Evolutionary conservation across 2,888 invertebrate species (phyloP).

Genomic region (Leucozona laternaria): DNA sequence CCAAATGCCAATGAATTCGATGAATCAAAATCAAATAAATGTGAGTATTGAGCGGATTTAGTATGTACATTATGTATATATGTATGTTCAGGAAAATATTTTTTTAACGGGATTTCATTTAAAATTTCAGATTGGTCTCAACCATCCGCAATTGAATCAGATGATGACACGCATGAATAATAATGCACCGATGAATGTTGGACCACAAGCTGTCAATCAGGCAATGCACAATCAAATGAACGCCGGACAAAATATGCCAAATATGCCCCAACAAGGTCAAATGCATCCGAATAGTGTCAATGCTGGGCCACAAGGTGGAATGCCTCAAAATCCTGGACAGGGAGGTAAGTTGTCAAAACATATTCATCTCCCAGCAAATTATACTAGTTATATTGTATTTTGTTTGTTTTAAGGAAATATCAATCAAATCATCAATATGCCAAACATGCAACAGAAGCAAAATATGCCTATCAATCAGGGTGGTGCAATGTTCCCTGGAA

Average conservation of each 20-base stretch:
- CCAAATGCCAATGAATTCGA: constrained; percentile 81
- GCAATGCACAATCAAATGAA: constrained; percentile 80
- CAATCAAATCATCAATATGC: constrained; percentile 82
- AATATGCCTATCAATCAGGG: constrained; percentile 83
- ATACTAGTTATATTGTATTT: no score
- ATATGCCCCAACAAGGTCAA: constrained; percentile 84
- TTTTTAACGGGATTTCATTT: neutral
- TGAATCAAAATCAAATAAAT: constrained; percentile 80
- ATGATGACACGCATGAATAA: constrained; percentile 85
- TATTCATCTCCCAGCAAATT: no score
- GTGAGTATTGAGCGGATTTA: constrained; percentile 68
- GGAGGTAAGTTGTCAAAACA: constrained; percentile 76
- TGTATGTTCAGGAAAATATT: neutral
- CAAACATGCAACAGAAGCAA: constrained; percentile 81
- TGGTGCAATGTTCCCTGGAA: constrained; percentile 84
- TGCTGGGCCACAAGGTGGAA: constrained; percentile 78
- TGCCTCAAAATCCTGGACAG: constrained; percentile 80
- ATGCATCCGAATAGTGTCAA: constrained; percentile 80
- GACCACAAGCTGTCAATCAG: constrained; percentile 79
- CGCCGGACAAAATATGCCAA: constrained; percentile 83
- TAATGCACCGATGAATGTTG: constrained; percentile 82
- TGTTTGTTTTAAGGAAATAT: constrained; percentile 77
- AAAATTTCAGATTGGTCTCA: constrained; percentile 81
- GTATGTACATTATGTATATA: no score
- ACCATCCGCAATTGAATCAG: constrained; percentile 81